Conservation (phyloP, 2,797 vertebrate genomes). For the Brachymystax lenok region DNA sequence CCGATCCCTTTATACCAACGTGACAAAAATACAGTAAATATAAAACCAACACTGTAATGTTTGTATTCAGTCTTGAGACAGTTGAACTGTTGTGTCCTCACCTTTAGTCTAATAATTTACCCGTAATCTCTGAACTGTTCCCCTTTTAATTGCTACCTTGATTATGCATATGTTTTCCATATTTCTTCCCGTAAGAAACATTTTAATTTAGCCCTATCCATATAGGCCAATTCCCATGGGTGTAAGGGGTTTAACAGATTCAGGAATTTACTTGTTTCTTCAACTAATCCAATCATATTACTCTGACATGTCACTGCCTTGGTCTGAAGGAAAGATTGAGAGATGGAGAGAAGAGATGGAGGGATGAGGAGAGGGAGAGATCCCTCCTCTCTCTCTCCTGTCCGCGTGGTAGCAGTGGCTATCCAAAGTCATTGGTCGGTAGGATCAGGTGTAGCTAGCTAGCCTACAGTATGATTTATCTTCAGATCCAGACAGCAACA, state of each 20-base stretch:
- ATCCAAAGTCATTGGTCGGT: constrained; percentile 3
- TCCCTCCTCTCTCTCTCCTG: not conserved
- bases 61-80: too few relatives aligned
- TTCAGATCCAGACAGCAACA: constrained; percentile 62
- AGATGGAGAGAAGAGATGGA: not conserved
- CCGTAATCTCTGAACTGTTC: too few relatives aligned
- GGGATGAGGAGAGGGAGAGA: not conserved
- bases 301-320: not conserved
- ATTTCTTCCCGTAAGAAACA: too few relatives aligned
- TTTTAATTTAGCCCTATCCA: too few relatives aligned
- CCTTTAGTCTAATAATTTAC: too few relatives aligned
- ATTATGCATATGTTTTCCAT: too few relatives aligned
- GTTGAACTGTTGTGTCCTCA: too few relatives aligned
- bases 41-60: too few relatives aligned
- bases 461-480: constrained; percentile 51
- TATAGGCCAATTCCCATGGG: too few relatives aligned
- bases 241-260: not conserved
- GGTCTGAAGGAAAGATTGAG: not conserved
- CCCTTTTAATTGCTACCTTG: too few relatives aligned
- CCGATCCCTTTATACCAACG: too few relatives aligned
- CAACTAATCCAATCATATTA: not conserved
- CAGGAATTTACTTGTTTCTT: not conserved
- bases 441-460: constrained; percentile 42
- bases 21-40: too few relatives aligned
- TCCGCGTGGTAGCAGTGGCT: not conserved